phyloP scores from a whole-genome alignment of 2,113 vertebrate species.

The Dasyornis broadbenti region DNA sequence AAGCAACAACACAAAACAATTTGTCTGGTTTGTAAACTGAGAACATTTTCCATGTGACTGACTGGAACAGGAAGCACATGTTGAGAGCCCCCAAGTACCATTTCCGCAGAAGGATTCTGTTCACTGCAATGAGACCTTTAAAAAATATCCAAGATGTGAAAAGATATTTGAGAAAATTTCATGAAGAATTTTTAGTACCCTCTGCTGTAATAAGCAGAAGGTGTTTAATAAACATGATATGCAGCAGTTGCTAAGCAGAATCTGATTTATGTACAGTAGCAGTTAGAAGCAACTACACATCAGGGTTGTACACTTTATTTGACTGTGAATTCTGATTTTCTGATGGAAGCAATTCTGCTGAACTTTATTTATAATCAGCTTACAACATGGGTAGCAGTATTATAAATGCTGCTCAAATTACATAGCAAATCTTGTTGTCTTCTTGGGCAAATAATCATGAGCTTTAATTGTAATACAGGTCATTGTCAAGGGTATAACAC shows the following conservation, averaged over 20 bases:
- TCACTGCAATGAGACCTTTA: conserved; percentile 40
- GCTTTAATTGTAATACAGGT: conserved; percentile 66
- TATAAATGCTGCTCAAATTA: conserved; percentile 67
- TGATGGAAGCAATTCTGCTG: conserved; percentile 65
- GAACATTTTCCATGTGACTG: conserved; percentile 54
- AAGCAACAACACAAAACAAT: neutral
- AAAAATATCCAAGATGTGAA: conserved; percentile 50
- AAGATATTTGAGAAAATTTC: conserved; percentile 50
- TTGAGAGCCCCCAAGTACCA: conserved; percentile 36
- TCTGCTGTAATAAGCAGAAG: conserved; percentile 65
- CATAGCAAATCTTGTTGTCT: conserved; percentile 66
- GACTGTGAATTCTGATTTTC: conserved; percentile 68
- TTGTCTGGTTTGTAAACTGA: conserved; percentile 46
- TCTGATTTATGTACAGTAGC: conserved; percentile 67
- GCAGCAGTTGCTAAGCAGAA: conserved; percentile 70
- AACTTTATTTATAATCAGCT: conserved; percentile 75
- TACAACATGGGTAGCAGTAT: conserved; percentile 37
- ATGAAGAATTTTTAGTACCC: conserved; percentile 47
- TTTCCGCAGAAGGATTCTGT: conserved; percentile 40
- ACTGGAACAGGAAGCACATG: conserved; percentile 51
- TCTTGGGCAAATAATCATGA: conserved; percentile 60
- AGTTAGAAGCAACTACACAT: conserved; percentile 43
- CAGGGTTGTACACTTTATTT: conserved; percentile 67
- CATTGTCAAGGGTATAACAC: conserved; percentile 62
- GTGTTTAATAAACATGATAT: conserved; percentile 75